Percentiles rank a stretch among this genome's conserved stretches.
Conservation (phyloP, 2,888 invertebrate genomes). For the Pheosia gnoma region DNA sequence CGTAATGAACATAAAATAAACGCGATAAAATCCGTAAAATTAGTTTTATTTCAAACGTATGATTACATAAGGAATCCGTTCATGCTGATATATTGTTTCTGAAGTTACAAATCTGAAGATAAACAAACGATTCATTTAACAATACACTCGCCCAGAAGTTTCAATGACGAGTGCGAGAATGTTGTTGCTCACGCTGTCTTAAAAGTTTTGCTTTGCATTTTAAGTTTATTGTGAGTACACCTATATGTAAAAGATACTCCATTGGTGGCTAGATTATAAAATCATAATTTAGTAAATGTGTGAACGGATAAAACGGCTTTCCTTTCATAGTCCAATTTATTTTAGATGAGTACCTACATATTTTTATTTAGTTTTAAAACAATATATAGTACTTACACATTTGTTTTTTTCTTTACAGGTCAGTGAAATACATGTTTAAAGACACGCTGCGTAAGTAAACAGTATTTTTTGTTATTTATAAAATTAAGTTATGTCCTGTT, state of each 20-base stretch:
- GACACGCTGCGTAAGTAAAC: too few species aligned
- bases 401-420: slow-evolving; percentile 20
- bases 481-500: too few species aligned
- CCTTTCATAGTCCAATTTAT: too few species aligned
- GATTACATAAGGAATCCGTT: neutral
- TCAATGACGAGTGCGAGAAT: neutral
- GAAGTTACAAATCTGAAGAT: slow-evolving; percentile 3
- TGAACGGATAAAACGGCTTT: too few species aligned
- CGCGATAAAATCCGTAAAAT: too few species aligned
- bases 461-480: too few species aligned
- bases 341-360: too few species aligned
- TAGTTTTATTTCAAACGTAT: neutral
- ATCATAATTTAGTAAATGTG: neutral
- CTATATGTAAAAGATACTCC: neutral
- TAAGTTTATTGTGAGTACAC: neutral
- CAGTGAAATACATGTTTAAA: neutral
- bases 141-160: slow-evolving; percentile 2
- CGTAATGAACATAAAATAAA: too few species aligned
- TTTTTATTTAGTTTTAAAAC: too few species aligned
- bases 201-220: slow-evolving; percentile 4
- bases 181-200: neutral
- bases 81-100: neutral
- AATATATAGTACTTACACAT: neutral
- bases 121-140: slow-evolving; percentile 6
- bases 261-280: neutral